A percentile compares a stretch with the other conserved stretches of the same genome.
phyloP scores from a whole-genome alignment of 2,113 vertebrate genomes.

The Ardeotis arabs region DNA sequence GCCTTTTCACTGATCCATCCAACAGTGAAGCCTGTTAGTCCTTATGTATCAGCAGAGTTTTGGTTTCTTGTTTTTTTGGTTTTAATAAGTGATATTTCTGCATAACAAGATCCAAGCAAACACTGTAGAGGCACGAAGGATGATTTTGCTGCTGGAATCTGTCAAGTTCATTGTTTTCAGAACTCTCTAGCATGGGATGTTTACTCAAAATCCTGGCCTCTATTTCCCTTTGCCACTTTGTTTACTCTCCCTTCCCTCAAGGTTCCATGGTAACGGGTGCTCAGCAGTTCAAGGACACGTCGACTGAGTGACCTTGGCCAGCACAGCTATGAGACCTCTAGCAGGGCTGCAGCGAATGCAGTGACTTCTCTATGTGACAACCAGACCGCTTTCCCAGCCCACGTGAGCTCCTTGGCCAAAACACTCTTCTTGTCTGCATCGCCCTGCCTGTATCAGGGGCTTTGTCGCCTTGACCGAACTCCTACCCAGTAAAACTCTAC shows the following conservation, averaged over 20 bases:
- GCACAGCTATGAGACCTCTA: not conserved
- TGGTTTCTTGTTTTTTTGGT: too few relatives aligned
- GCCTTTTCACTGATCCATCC: not conserved
- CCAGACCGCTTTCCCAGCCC: not conserved
- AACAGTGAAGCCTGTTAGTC: not conserved
- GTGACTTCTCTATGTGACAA: not conserved
- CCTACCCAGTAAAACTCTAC: not conserved
- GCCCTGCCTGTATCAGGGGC: not conserved
- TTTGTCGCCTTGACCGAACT: not conserved
- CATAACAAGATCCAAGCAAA: not conserved
- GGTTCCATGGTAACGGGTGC: not conserved
- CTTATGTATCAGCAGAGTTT: not conserved
- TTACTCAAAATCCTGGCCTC: constrained; percentile 15
- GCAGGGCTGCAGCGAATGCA: not conserved
- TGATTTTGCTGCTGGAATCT: not conserved
- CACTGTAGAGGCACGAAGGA: not conserved
- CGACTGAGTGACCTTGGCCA: not conserved
- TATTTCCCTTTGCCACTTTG: not conserved
- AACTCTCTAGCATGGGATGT: not conserved
- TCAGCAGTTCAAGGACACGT: not conserved
- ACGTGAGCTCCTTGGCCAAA: not conserved
- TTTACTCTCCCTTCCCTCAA: constrained; percentile 11
- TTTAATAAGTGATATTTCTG: not conserved
- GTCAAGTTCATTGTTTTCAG: not conserved
- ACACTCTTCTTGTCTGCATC: not conserved